These are phyloP conservation scores for Cyclura pinguis DNA, from an alignment of 2,797 vertebrate species.

Conservation along the genomic window DNA sequence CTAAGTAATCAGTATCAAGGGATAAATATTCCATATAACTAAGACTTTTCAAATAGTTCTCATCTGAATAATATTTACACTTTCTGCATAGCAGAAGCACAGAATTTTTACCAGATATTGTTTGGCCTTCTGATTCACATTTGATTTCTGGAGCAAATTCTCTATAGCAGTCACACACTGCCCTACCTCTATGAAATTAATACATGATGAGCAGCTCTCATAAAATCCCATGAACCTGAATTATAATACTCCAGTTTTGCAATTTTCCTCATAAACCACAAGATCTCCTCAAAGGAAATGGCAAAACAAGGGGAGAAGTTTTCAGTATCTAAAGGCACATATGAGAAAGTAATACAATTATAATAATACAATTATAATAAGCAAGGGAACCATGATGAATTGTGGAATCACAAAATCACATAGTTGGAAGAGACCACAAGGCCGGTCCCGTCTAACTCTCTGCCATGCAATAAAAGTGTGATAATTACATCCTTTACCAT, in stretches of 20 bases:
- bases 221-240: constrained; percentile 10
- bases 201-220: not conserved
- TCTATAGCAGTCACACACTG: no score
- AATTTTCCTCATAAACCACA: not conserved
- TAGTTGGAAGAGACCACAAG: no score
- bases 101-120: not conserved
- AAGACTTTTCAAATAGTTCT: not conserved
- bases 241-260: accelerated
- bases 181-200: not conserved
- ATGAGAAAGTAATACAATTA: not conserved
- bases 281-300: not conserved
- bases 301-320: not conserved
- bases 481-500: not conserved
- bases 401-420: no score
- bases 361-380: not conserved
- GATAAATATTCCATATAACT: not conserved
- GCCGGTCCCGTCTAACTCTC: no score
- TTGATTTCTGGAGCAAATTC: not conserved
- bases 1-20: not conserved
- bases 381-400: not conserved
- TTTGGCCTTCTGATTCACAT: not conserved
- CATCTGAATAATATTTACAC: not conserved
- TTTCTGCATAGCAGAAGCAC: not conserved
- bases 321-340: not conserved
- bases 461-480: not conserved